These are phyloP conservation scores for Keiferia lycopersicella DNA, from an alignment of 2,888 invertebrate species.

Conservation along the genomic window DNA sequence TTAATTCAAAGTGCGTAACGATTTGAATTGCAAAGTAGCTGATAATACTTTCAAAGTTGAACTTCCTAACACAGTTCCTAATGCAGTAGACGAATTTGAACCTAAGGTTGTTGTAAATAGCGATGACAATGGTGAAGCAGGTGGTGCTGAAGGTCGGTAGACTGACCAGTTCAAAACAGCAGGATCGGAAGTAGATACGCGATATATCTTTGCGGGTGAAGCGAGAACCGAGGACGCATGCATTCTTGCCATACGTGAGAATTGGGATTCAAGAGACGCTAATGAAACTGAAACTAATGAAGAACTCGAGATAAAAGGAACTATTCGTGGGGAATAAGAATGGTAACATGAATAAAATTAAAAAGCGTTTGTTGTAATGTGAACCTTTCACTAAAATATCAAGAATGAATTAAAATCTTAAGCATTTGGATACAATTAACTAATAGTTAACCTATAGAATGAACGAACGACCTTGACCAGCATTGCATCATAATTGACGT, in stretches of 20 bases:
- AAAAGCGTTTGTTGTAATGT: not conserved
- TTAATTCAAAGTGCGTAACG: conserved; percentile 16
- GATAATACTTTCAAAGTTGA: conserved; percentile 34
- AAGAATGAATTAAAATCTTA: too few relatives aligned
- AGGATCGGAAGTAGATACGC: conserved; percentile 37
- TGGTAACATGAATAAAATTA: not conserved
- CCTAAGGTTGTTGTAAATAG: conserved; percentile 16
- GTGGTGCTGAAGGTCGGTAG: conserved; percentile 36
- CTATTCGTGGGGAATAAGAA: not conserved
- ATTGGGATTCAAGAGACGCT: conserved; percentile 10
- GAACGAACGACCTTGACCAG: too few relatives aligned
- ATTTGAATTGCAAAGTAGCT: conserved; percentile 24
- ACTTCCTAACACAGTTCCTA: conserved; percentile 22
- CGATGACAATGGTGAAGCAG: conserved; percentile 20
- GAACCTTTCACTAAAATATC: not conserved
- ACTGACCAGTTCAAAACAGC: conserved; percentile 37
- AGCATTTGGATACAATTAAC: too few relatives aligned
- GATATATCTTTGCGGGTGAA: conserved; percentile 38
- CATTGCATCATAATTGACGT: too few relatives aligned
- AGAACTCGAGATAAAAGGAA: not conserved
- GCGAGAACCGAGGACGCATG: conserved; percentile 31
- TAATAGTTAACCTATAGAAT: too few relatives aligned
- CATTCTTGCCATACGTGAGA: conserved; percentile 26
- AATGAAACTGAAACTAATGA: not conserved
- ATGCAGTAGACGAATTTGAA: conserved; percentile 19